Evolutionary conservation across 92 coral and sea anemone species (phyloP).

Genomic region (Phymanthus crucifer): DNA sequence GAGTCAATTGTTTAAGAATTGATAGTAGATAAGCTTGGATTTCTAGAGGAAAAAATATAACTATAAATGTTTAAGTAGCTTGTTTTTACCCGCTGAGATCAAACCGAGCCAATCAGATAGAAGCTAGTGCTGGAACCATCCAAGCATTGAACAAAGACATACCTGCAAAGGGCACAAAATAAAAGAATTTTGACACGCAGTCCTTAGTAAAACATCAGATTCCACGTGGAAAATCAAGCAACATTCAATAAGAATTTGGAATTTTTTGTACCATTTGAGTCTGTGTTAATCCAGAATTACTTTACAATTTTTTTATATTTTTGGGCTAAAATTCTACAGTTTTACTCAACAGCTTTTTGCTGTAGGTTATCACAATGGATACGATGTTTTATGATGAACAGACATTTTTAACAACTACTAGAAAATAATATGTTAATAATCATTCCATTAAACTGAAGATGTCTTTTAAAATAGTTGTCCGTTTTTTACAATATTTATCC

Average conservation of each 20-base stretch:
- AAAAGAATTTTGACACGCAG: constrained; percentile 22
- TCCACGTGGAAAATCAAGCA: constrained; percentile 33
- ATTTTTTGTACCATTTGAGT: not conserved
- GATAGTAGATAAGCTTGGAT: not conserved
- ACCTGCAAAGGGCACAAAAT: constrained; percentile 11
- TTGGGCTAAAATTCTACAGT: not conserved
- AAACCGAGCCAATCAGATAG: constrained; percentile 14
- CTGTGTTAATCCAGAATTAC: not conserved
- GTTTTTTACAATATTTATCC: too few species aligned
- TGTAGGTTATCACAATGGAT: constrained; percentile 20
- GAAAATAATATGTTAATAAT: too few species aligned
- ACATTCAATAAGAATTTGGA: constrained; percentile 8
- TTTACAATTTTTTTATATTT: not conserved
- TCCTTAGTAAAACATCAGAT: not conserved
- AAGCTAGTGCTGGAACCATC: not conserved
- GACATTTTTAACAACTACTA: constrained; percentile 11
- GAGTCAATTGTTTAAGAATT: not conserved
- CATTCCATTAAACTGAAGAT: too few species aligned
- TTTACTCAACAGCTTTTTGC: not conserved
- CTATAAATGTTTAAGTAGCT: constrained; percentile 3
- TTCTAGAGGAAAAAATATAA: not conserved
- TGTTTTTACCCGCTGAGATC: constrained; percentile 18
- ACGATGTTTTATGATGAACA: constrained; percentile 39
- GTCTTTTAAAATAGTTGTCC: too few species aligned
- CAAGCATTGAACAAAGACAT: constrained; percentile 8